phyloP scores from a whole-genome alignment of 2,797 vertebrate genomes.

The Mallotus villosus region DNA sequence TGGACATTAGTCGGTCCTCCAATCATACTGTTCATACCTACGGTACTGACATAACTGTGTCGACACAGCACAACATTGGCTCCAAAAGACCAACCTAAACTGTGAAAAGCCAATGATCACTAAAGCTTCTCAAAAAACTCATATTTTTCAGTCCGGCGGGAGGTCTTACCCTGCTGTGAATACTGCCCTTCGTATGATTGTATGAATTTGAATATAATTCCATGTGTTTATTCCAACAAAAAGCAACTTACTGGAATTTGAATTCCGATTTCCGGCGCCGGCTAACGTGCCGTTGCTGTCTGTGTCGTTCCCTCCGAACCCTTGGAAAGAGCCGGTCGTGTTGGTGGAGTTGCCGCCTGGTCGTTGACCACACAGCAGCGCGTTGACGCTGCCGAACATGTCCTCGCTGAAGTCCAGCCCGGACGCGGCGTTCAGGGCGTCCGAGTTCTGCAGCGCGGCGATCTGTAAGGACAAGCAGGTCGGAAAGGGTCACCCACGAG shows the following conservation, averaged over 20 bases:
- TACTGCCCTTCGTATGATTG: no score
- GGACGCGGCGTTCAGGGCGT: slow-evolving; percentile 36
- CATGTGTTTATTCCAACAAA: neutral
- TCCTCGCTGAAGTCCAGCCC: slow-evolving; percentile 63
- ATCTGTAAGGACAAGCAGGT: slow-evolving; percentile 43
- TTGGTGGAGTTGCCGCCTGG: slow-evolving; percentile 54
- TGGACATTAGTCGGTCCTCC: neutral
- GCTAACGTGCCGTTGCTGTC: slow-evolving; percentile 13
- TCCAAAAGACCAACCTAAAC: no score
- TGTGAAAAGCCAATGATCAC: no score
- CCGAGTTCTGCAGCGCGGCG: slow-evolving; percentile 47
- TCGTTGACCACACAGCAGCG: slow-evolving; percentile 66
- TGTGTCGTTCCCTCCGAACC: slow-evolving; percentile 20
- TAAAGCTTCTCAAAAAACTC: no score
- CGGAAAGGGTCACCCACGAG: neutral
- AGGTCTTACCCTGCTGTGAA: no score
- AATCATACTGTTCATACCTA: neutral
- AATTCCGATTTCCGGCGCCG: slow-evolving; percentile 25
- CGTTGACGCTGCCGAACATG: slow-evolving; percentile 62
- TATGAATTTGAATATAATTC: no score
- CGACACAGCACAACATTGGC: neutral
- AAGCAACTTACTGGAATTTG: slow-evolving; percentile 63
- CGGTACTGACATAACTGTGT: neutral
- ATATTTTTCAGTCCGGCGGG: no score
- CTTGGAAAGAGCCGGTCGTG: slow-evolving; percentile 22